Conservation (phyloP, 1,140 invertebrate species). For the Yoshiicerus persimilis region DNA sequence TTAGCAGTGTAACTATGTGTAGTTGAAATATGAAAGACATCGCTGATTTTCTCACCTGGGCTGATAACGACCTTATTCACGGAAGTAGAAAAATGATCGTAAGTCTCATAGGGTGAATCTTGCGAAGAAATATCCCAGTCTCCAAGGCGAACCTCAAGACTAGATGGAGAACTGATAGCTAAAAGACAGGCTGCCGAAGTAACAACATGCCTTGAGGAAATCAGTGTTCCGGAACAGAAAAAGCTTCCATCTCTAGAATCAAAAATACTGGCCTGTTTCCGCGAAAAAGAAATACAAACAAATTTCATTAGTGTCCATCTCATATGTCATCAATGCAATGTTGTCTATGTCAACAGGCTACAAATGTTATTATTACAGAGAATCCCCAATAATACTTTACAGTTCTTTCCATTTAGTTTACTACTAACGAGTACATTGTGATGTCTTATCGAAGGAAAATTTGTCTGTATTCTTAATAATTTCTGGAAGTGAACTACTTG, state of each 20-base stretch:
- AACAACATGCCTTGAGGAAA: slow-evolving; percentile 1
- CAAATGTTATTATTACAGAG: too few relatives aligned
- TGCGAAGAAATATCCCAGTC: slow-evolving; percentile 23
- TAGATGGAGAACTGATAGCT: neutral
- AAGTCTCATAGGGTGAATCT: slow-evolving; percentile 6
- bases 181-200: neutral
- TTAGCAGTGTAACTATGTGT: neutral
- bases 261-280: neutral
- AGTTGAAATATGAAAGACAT: neutral
- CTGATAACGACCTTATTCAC: neutral
- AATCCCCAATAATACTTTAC: too few relatives aligned
- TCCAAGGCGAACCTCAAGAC: slow-evolving; percentile 20
- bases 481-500: too few relatives aligned
- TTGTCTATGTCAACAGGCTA: too few relatives aligned
- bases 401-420: too few relatives aligned
- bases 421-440: too few relatives aligned
- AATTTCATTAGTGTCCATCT: too few relatives aligned
- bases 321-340: too few relatives aligned
- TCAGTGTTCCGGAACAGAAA: slow-evolving; percentile 20
- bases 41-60: neutral
- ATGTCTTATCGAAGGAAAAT: too few relatives aligned
- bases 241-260: neutral
- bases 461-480: too few relatives aligned
- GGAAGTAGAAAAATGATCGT: slow-evolving; percentile 18
- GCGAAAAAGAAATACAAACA: neutral